Evolutionary conservation across 30 jellyfish, hydroid and myxozoan species (phyloP).

Genomic region (Aurelia aurita): DNA sequence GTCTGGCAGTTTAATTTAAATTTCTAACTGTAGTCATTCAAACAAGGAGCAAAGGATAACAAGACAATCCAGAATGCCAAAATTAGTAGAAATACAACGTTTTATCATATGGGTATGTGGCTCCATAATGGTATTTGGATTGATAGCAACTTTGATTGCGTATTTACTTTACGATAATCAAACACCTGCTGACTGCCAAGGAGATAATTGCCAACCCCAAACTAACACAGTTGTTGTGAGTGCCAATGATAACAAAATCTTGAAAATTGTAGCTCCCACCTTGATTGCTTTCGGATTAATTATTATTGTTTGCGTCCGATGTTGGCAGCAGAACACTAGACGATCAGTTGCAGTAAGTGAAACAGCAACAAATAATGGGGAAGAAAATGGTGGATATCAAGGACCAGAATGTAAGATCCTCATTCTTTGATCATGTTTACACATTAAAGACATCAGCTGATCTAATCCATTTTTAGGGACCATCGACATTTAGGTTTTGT

Average conservation of each 20-base stretch:
- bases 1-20: too few relatives aligned
- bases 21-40: not conserved
- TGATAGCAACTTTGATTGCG: conserved; percentile 38
- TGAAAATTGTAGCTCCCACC: conserved; percentile 23
- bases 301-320: not conserved
- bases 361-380: not conserved
- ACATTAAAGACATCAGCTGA: too few relatives aligned
- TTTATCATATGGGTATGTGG: conserved; percentile 36
- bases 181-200: not conserved
- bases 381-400: conserved; percentile 3
- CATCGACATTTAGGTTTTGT: too few relatives aligned
- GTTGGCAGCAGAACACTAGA: conserved; percentile 35
- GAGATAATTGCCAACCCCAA: not conserved
- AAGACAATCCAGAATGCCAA: not conserved
- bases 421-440: not conserved
- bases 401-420: conserved; percentile 11
- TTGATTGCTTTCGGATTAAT: conserved; percentile 32
- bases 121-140: conserved; percentile 40
- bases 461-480: too few relatives aligned
- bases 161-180: conserved; percentile 14
- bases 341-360: not conserved
- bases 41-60: not conserved
- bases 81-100: conserved; percentile 7
- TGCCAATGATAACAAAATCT: conserved; percentile 9
- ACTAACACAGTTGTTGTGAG: not conserved